These are phyloP conservation scores for Dugesia japonica DNA, from an alignment of 2,888 invertebrate species.

Conservation along the genomic window DNA sequence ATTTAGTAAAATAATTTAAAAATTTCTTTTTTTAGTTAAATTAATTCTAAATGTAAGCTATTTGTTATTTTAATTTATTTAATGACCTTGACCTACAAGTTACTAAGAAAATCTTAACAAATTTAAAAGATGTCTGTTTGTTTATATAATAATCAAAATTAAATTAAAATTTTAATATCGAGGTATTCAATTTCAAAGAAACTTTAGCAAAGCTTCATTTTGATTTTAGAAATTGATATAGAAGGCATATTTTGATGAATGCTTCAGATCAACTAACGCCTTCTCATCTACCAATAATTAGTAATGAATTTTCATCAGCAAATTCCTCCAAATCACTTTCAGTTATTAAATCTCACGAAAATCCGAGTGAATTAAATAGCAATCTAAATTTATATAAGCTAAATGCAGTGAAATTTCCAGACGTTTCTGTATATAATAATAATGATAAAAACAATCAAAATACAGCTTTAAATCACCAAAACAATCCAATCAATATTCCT, in stretches of 20 bases:
- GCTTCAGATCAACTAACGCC: neutral
- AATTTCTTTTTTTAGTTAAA: too few species aligned
- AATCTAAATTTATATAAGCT: neutral
- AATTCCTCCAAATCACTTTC: neutral
- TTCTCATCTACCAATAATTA: neutral
- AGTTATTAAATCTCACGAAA: neutral
- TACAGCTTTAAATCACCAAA: neutral
- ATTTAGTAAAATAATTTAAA: too few species aligned
- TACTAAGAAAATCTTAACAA: constrained; percentile 22
- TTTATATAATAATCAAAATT: constrained; percentile 17
- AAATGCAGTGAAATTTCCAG: neutral
- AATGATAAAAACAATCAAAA: neutral
- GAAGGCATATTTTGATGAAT: neutral
- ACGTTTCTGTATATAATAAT: neutral
- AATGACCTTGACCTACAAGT: constrained; percentile 4
- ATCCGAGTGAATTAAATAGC: neutral
- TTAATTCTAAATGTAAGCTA: too few species aligned
- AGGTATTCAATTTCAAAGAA: too few species aligned
- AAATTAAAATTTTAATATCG: too few species aligned
- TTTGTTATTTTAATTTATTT: neutral
- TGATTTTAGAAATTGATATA: neutral
- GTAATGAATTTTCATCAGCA: neutral
- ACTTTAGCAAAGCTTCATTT: neutral
- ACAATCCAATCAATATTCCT: neutral
- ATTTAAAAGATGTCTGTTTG: constrained; percentile 24